These are phyloP conservation scores for Leptura quadrifasciata DNA, from an alignment of 2,888 invertebrate genomes.

Conservation along the genomic window DNA sequence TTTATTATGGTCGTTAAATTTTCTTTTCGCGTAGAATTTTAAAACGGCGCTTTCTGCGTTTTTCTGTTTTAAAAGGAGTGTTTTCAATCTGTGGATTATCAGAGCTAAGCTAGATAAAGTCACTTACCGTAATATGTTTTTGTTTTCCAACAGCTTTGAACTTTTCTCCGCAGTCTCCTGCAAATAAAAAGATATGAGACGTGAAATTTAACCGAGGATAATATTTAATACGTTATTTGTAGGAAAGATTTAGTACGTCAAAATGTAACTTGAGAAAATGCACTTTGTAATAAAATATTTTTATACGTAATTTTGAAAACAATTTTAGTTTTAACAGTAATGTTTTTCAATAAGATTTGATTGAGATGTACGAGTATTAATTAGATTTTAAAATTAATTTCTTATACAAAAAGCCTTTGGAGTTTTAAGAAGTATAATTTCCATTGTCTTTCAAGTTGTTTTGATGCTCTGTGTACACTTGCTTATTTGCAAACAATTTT, in stretches of 20 bases:
- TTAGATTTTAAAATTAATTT: no score
- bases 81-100: constrained; percentile 25
- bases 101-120: constrained; percentile 30
- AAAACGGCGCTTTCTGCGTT: constrained; percentile 17
- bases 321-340: no score
- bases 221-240: neutral
- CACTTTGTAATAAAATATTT: neutral
- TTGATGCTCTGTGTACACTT: no score
- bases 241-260: neutral
- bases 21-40: constrained; percentile 44
- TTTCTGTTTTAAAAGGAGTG: constrained; percentile 9
- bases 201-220: constrained; percentile 5
- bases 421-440: no score
- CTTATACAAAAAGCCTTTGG: no score
- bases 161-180: constrained; percentile 20
- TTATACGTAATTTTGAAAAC: no score
- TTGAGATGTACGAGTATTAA: no score
- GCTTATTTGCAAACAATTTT: no score
- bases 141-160: constrained; percentile 15
- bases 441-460: no score
- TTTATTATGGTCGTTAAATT: constrained; percentile 46
- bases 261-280: neutral
- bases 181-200: constrained; percentile 20
- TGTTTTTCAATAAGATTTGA: no score
- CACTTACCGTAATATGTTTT: constrained; percentile 34